phyloP scores from a whole-genome alignment of 2,888 invertebrate species.

The Hyposoter dolosus region DNA sequence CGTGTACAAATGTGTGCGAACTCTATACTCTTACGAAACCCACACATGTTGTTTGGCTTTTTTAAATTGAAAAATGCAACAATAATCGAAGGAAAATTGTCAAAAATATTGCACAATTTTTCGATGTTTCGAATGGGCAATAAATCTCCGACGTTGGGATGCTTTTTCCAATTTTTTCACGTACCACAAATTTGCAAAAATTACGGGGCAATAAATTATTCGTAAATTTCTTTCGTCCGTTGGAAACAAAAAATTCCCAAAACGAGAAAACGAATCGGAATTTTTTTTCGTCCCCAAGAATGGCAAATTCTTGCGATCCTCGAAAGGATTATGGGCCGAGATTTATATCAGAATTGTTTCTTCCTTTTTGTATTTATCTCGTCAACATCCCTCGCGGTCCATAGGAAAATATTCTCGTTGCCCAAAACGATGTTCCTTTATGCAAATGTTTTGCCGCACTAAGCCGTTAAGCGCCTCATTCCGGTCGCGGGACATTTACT shows the following conservation, averaged over 20 bases:
- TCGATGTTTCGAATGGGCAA: not conserved
- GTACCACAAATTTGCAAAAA: not conserved
- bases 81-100: not conserved
- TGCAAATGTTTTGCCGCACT: conserved; percentile 48
- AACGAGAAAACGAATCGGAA: conserved; percentile 1
- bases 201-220: not conserved
- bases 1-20: conserved; percentile 17
- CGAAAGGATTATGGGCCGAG: conserved; percentile 1
- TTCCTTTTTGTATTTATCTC: conserved; percentile 7
- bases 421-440: conserved; percentile 38
- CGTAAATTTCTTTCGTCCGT: not conserved
- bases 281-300: conserved; percentile 2
- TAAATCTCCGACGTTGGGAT: not conserved
- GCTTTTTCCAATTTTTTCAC: not conserved
- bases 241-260: not conserved
- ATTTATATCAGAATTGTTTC: not conserved
- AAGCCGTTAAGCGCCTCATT: conserved; percentile 8
- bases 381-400: conserved; percentile 4
- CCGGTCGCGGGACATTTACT: conserved; percentile 6
- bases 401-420: conserved; percentile 41
- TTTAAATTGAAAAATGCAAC: not conserved
- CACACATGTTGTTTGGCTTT: not conserved
- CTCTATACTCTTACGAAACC: conserved; percentile 22
- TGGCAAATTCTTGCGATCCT: conserved; percentile 41
- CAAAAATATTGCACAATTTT: not conserved